These are phyloP conservation scores for Pteropus rufus DNA, from an alignment of 2,797 vertebrate genomes.

Conservation along the genomic window DNA sequence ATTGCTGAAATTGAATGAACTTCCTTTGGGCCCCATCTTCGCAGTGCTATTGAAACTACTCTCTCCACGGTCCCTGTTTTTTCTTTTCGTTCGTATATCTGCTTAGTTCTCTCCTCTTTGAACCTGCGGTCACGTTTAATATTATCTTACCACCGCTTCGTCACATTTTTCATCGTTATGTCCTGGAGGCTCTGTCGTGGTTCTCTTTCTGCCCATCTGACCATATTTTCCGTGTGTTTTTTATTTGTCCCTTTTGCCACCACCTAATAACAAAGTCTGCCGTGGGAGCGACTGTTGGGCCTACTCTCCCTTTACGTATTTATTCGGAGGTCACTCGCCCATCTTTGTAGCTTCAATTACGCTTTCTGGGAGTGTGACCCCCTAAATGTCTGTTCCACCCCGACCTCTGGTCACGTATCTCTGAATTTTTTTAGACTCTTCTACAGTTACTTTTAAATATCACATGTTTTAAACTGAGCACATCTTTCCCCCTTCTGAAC, in stretches of 20 bases:
- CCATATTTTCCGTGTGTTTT: neutral
- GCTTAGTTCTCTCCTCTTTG: neutral
- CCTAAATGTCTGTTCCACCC: neutral
- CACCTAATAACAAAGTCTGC: neutral
- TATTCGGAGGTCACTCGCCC: neutral
- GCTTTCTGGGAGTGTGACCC: neutral
- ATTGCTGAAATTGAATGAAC: neutral
- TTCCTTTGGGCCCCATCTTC: neutral
- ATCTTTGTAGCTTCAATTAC: neutral
- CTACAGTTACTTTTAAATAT: neutral
- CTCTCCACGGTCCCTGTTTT: neutral
- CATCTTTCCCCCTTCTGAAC: neutral
- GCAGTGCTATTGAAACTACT: neutral
- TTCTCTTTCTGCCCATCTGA: neutral
- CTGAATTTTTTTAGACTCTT: neutral
- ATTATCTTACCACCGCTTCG: neutral
- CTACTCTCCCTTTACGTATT: neutral
- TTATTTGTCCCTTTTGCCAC: neutral
- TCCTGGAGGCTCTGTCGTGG: neutral
- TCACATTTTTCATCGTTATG: neutral
- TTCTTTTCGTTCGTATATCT: neutral
- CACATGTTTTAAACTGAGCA: neutral
- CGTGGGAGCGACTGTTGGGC: neutral
- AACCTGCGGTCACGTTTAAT: neutral
- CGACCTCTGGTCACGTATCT: neutral